phyloP scores from a whole-genome alignment of 1,140 invertebrate species.

The Yoshiicerus persimilis region DNA sequence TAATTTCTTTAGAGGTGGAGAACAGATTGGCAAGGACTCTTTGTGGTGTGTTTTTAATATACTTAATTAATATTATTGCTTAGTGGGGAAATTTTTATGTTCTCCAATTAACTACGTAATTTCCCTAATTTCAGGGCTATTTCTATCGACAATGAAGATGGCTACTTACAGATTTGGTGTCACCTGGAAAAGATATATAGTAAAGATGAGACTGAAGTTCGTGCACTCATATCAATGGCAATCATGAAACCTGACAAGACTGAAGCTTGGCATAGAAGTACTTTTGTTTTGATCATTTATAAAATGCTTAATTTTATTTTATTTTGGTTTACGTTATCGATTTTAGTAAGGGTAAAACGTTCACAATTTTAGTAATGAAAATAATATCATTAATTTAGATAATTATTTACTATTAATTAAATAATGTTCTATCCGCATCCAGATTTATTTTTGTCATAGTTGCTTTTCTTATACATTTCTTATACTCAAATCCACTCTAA shows the following conservation, averaged over 20 bases:
- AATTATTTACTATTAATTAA: background rate
- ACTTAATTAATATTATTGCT: too few relatives aligned
- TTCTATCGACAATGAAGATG: background rate
- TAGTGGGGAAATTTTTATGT: too few relatives aligned
- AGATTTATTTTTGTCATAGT: too few relatives aligned
- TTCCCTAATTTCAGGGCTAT: conserved; percentile 6
- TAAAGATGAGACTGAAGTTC: background rate
- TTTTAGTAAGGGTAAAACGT: too few relatives aligned
- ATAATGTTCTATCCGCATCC: too few relatives aligned
- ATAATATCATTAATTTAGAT: too few relatives aligned
- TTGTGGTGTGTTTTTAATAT: background rate
- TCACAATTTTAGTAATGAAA: too few relatives aligned
- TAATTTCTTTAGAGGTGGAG: background rate
- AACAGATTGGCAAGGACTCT: background rate
- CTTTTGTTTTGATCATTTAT: too few relatives aligned
- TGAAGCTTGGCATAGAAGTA: background rate
- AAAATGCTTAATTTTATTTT: too few relatives aligned
- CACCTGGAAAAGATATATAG: conserved; percentile 23
- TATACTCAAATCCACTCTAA: too few relatives aligned
- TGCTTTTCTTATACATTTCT: too few relatives aligned
- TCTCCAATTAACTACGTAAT: background rate
- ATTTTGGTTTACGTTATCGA: too few relatives aligned
- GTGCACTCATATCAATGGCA: background rate
- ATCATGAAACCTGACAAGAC: background rate
- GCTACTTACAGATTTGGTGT: conserved; percentile 27